These are phyloP conservation scores for Sinella curviseta DNA, from an alignment of 1,140 invertebrate genomes.

Conservation along the genomic window DNA sequence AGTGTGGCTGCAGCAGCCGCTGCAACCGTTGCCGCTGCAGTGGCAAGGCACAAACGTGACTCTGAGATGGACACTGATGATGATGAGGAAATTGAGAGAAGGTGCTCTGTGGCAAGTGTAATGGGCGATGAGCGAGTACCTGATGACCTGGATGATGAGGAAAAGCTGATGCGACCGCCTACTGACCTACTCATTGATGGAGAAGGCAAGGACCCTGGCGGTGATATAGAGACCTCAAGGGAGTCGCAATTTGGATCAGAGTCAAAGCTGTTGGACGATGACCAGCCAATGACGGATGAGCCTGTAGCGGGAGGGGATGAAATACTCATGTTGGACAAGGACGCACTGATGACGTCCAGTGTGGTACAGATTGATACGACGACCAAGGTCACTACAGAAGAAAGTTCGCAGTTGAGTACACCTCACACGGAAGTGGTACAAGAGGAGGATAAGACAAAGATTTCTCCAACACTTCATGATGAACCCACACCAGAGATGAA, in stretches of 20 bases:
- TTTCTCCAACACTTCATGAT: constrained; percentile 8
- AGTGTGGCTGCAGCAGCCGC: not conserved
- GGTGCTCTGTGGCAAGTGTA: constrained; percentile 27
- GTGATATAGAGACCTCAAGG: constrained; percentile 37
- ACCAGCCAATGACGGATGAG: constrained; percentile 31
- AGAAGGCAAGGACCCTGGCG: constrained; percentile 28
- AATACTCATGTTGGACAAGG: not conserved
- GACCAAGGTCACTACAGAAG: not conserved
- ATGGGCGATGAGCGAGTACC: constrained; percentile 28
- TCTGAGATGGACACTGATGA: constrained; percentile 18
- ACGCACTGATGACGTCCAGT: not conserved
- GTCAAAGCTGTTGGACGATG: constrained; percentile 32
- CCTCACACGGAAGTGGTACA: constrained; percentile 1
- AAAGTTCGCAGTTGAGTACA: constrained; percentile 3
- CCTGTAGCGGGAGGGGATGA: not conserved
- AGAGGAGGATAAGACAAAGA: not conserved
- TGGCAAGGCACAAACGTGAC: not conserved
- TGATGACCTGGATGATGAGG: constrained; percentile 34
- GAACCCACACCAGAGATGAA: not conserved
- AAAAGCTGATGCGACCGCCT: not conserved
- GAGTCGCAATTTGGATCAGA: constrained; percentile 41
- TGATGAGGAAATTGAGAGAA: constrained; percentile 22
- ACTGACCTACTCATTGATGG: constrained; percentile 16
- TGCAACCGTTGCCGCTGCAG: not conserved
- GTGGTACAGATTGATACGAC: constrained; percentile 3